These are phyloP conservation scores for Ptychadena robeensis DNA, from an alignment of 2,797 vertebrate species.

Conservation along the genomic window DNA sequence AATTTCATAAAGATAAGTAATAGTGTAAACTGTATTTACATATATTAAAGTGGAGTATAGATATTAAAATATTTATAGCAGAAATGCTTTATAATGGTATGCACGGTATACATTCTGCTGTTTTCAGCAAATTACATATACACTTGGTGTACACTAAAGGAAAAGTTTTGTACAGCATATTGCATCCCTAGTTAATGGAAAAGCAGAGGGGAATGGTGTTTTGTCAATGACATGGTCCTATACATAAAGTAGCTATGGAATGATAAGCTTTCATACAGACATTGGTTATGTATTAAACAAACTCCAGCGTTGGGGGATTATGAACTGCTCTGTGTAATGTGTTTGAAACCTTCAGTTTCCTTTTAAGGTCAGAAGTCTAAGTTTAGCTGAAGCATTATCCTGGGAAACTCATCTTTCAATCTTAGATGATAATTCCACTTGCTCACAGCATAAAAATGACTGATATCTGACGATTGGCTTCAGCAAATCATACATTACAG, in stretches of 20 bases:
- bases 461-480: background rate
- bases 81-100: background rate
- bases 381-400: constrained; percentile 36
- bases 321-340: constrained; percentile 5
- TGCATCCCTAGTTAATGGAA: too few species aligned
- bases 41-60: too few species aligned
- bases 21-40: background rate
- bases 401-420: constrained; percentile 32
- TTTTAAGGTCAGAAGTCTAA: constrained; percentile 55
- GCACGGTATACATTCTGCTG: background rate
- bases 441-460: background rate
- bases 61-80: too few species aligned
- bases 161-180: background rate
- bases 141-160: too few species aligned
- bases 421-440: constrained; percentile 12
- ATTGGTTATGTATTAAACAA: constrained; percentile 34
- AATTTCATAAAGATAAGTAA: too few species aligned
- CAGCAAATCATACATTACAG: background rate
- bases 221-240: background rate
- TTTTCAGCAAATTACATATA: too few species aligned
- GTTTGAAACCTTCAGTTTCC: constrained; percentile 43
- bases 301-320: constrained; percentile 47
- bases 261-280: constrained; percentile 16
- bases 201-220: background rate
- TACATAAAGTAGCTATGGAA: background rate